phyloP scores from a whole-genome alignment of 2,113 vertebrate species.

The Nothocercus nigrocapillus region DNA sequence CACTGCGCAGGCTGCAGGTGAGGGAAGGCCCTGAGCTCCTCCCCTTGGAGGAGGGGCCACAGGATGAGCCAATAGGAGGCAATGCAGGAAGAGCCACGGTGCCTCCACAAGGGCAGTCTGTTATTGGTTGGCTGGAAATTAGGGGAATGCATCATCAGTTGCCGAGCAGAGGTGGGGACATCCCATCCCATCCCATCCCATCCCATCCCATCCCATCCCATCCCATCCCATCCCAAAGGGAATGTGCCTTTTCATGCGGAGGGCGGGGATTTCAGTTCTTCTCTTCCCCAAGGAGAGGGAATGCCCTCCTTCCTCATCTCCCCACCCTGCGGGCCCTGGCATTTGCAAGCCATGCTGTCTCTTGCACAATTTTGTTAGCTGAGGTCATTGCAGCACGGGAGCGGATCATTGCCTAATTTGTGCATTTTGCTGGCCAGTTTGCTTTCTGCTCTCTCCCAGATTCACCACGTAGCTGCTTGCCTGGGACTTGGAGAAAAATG shows the following conservation, averaged over 20 bases:
- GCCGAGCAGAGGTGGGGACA: background rate
- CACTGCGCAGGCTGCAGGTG: too few relatives aligned
- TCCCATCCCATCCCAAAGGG: background rate
- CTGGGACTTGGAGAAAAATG: background rate
- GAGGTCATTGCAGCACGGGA: background rate
- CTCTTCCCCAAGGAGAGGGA: background rate
- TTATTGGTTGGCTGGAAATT: background rate
- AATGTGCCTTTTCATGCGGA: too few relatives aligned
- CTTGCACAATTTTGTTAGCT: rapidly evolving
- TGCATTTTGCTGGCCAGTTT: background rate
- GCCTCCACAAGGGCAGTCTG: background rate
- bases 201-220: too few relatives aligned
- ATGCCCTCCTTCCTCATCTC: background rate
- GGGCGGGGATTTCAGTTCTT: too few relatives aligned
- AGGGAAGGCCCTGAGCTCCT: too few relatives aligned
- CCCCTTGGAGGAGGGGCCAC: too few relatives aligned
- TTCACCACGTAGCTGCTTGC: background rate
- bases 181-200: too few relatives aligned
- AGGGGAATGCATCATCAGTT: background rate
- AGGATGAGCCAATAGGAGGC: background rate
- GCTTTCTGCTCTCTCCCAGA: background rate
- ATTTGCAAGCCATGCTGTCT: background rate
- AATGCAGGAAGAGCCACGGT: background rate
- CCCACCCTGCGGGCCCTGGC: background rate
- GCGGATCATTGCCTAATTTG: background rate